Conservation (phyloP, 1,140 invertebrate genomes). For the Varroa destructor region DNA sequence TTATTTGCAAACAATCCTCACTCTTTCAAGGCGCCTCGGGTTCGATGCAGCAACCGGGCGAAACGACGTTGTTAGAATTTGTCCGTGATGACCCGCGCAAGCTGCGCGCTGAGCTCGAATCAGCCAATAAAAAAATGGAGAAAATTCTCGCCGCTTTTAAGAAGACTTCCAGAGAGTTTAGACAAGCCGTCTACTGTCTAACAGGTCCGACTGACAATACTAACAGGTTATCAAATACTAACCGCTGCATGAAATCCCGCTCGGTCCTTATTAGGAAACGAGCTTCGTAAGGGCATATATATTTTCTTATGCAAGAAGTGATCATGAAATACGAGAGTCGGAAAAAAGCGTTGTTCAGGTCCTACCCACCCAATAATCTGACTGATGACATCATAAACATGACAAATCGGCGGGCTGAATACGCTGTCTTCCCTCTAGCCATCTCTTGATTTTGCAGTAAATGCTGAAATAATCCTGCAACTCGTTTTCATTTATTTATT, state of each 20-base stretch:
- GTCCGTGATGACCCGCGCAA: slow-evolving; percentile 6
- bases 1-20: too few relatives aligned
- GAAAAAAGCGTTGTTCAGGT: too few relatives aligned
- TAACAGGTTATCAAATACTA: not conserved
- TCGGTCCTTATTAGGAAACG: too few relatives aligned
- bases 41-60: not conserved
- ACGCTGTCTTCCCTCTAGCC: too few relatives aligned
- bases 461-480: too few relatives aligned
- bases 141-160: slow-evolving; percentile 13
- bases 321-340: too few relatives aligned
- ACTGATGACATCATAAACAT: too few relatives aligned
- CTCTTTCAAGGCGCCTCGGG: not conserved
- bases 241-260: not conserved
- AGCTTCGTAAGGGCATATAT: too few relatives aligned
- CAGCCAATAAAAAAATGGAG: slow-evolving; percentile 5
- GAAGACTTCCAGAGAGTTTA: slow-evolving; percentile 13
- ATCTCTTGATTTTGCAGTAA: too few relatives aligned
- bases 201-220: slow-evolving; percentile 5
- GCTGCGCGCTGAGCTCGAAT: slow-evolving; percentile 4
- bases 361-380: too few relatives aligned
- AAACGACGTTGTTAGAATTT: not conserved
- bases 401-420: too few relatives aligned
- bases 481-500: not conserved
- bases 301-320: too few relatives aligned
- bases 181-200: slow-evolving; percentile 18